Percentiles rank a stretch among this genome's conserved stretches.
Conservation (phyloP, 1,140 invertebrate species). For the Drosophila burlai region DNA sequence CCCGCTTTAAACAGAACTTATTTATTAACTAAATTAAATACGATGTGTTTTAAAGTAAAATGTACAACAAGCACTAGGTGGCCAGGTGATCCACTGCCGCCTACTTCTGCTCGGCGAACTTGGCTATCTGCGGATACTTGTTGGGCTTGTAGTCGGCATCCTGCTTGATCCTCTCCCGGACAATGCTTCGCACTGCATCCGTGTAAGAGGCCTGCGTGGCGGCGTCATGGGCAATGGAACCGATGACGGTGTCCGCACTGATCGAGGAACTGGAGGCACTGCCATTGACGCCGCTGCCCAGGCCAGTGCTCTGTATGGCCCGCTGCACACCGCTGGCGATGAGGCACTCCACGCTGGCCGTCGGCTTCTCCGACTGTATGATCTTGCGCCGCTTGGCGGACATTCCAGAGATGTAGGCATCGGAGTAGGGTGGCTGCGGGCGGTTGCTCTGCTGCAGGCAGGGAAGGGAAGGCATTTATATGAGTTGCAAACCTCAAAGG, state of each 20-base stretch:
- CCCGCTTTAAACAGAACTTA: slow-evolving; percentile 66
- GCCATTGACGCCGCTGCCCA: slow-evolving; percentile 75
- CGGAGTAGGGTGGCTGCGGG: slow-evolving; percentile 87
- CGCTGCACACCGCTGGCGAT: slow-evolving; percentile 86
- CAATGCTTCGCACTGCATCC: slow-evolving; percentile 69
- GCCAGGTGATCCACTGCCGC: not conserved
- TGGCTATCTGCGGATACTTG: slow-evolving; percentile 83
- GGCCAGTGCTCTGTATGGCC: slow-evolving; percentile 86
- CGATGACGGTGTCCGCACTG: slow-evolving; percentile 61
- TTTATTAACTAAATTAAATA: slow-evolving; percentile 77
- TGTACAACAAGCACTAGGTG: slow-evolving; percentile 69
- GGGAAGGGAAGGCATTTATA: no score
- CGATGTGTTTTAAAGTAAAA: slow-evolving; percentile 72
- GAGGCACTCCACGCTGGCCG: slow-evolving; percentile 80
- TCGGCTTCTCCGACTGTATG: slow-evolving; percentile 86
- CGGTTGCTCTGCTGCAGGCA: slow-evolving; percentile 27
- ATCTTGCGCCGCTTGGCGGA: slow-evolving; percentile 92
- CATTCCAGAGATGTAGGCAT: slow-evolving; percentile 93
- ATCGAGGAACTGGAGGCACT: slow-evolving; percentile 57
- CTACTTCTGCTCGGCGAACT: slow-evolving; percentile 81
- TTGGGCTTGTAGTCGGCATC: slow-evolving; percentile 74
- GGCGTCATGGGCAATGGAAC: slow-evolving; percentile 71
- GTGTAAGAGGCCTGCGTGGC: slow-evolving; percentile 69
- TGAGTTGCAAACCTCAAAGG: not conserved
- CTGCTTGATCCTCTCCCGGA: slow-evolving; percentile 74